Conservation (phyloP, 2,888 invertebrate genomes). For the Dasysyrphus tricinctus region DNA sequence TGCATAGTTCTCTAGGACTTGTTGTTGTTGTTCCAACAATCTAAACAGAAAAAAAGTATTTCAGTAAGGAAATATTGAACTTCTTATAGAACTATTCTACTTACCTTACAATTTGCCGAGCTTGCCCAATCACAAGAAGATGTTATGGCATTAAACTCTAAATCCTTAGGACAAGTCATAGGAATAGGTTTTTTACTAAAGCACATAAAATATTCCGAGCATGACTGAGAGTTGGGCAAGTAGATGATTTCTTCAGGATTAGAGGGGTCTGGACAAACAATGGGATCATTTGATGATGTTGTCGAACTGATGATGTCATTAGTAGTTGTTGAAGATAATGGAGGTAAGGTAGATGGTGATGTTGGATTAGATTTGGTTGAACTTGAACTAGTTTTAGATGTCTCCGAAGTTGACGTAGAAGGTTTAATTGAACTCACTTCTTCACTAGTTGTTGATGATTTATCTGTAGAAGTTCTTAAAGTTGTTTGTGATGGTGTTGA, state of each 20-base stretch:
- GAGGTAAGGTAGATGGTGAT: slow-evolving; percentile 47
- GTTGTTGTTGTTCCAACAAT: slow-evolving; percentile 61
- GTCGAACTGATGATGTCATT: background rate
- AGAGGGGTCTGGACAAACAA: slow-evolving; percentile 78
- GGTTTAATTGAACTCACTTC: background rate
- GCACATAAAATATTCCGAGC: slow-evolving; percentile 80
- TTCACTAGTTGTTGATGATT: slow-evolving; percentile 2
- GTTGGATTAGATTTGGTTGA: background rate
- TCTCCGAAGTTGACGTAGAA: background rate
- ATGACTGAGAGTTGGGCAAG: slow-evolving; percentile 78
- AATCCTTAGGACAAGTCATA: slow-evolving; percentile 79
- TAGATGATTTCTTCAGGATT: slow-evolving; percentile 77
- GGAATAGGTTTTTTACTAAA: slow-evolving; percentile 77
- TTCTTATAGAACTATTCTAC: slow-evolving; percentile 40
- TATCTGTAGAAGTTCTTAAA: background rate
- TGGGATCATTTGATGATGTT: slow-evolving; percentile 16
- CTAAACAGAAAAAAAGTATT: slow-evolving; percentile 59
- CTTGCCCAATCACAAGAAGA: slow-evolving; percentile 80
- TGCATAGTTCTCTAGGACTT: slow-evolving; percentile 78
- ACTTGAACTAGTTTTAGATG: background rate
- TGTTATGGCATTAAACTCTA: slow-evolving; percentile 79
- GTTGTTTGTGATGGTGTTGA: background rate
- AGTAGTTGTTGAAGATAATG: background rate
- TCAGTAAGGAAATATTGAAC: background rate
- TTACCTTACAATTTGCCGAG: slow-evolving; percentile 79